A percentile compares a stretch with the other conserved stretches of the same genome.
Evolutionary conservation across 1,140 invertebrate genomes (phyloP).

Genomic region (Spodoptera litura): DNA sequence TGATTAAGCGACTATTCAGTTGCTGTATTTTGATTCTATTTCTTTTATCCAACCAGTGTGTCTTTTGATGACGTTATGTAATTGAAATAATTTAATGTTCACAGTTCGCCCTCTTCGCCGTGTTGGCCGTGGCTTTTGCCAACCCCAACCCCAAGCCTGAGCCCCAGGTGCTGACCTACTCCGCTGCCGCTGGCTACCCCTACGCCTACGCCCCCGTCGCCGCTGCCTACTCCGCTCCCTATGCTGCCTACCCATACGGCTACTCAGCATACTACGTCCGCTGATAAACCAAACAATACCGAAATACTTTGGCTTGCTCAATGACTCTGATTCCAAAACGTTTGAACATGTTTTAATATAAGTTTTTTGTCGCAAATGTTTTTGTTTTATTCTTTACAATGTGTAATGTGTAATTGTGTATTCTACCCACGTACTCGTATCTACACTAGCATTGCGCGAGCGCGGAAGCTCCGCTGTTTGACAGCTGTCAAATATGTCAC

Average conservation of each 20-base stretch:
- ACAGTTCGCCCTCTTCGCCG: constrained; percentile 82
- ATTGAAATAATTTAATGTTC: constrained; percentile 50
- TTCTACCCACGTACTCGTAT: constrained; percentile 22
- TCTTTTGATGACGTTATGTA: too few relatives aligned
- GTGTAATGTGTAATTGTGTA: not conserved
- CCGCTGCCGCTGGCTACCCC: constrained; percentile 66
- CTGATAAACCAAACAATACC: constrained; percentile 48
- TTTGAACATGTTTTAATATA: constrained; percentile 57
- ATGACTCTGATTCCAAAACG: constrained; percentile 60
- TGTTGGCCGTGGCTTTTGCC: constrained; percentile 85
- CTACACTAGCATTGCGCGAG: not conserved
- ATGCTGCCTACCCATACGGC: constrained; percentile 73
- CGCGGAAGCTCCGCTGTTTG: constrained; percentile 20
- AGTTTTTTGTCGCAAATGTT: constrained; percentile 56
- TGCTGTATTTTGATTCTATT: too few relatives aligned
- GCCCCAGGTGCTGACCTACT: constrained; percentile 67
- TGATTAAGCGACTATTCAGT: too few relatives aligned
- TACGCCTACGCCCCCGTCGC: constrained; percentile 77
- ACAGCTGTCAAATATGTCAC: constrained; percentile 13
- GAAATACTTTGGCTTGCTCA: constrained; percentile 24
- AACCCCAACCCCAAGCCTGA: constrained; percentile 68
- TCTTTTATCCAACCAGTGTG: too few relatives aligned
- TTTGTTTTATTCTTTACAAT: constrained; percentile 51
- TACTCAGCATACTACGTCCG: constrained; percentile 70
- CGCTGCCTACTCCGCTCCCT: constrained; percentile 61